Evolutionary conservation across 1,140 invertebrate species (phyloP), one percentile per base, ranked within the genome.

Genomic region (Bombus confusus): DNA sequence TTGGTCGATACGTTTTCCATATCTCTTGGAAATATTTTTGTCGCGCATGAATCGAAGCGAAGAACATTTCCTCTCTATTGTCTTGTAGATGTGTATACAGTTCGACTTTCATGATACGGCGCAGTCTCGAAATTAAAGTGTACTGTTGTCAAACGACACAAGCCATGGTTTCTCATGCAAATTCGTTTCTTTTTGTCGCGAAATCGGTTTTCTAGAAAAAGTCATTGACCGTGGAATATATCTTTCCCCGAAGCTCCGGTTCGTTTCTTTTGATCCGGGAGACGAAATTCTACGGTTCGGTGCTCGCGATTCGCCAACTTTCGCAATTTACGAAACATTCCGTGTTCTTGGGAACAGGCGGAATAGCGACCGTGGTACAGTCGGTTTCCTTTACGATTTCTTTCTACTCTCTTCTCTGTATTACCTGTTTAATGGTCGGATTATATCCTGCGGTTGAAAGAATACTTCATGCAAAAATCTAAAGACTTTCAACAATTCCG

Each of bases 261-360:
- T 69, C 62, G 75, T 73, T 85, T 74, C 83, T 85, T 85, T 85
- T 81, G 78, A 84, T 80, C 75, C 34, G n/a, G 25, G 8, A 41
- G 68, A 66, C 59, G 59, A 74, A 74, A 74, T 68, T 85, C 69
- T 37, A 66, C 31, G 83, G 34, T 52, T 22, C 83, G 59, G 18
- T 74, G 69, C 28, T 28, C 78, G 59, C 68, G 57, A 85, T 80
- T 57, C 83, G 71, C 39, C 77, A 80, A 80, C 77, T 80, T 85
- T 85, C 77, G 68, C 83, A 73, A 85, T 85, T 85, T 85, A 66
- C 69, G 78, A 85, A 74, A 81, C 69, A 74, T 85, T 81, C 83
- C 22, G 15, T 52, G 71, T 80, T 73, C 69, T 4, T 28, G 57
- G 69, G 59, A 74, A 79, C 59, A 74, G 31, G 31, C 18, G 62